These are phyloP conservation scores for Drosophila borealis DNA, from an alignment of 2,888 invertebrate genomes.

Conservation along the genomic window DNA sequence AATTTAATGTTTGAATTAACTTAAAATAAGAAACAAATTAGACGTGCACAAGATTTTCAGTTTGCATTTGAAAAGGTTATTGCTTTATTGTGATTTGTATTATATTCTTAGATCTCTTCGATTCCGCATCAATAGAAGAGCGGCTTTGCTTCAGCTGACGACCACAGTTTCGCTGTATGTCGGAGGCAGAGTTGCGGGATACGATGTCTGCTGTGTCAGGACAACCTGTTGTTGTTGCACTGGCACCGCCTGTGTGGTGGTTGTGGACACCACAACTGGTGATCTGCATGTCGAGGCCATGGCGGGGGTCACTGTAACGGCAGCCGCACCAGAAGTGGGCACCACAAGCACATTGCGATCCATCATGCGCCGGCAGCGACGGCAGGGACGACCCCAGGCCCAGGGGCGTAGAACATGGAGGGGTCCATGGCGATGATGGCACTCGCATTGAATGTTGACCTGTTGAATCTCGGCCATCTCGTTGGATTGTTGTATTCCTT, in stretches of 20 bases:
- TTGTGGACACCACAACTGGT: conserved; percentile 28
- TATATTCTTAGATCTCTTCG: background rate
- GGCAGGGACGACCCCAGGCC: conserved; percentile 67
- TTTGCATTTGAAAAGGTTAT: conserved; percentile 1
- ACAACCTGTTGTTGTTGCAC: conserved; percentile 21
- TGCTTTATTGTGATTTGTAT: conserved; percentile 1
- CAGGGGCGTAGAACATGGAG: conserved; percentile 48
- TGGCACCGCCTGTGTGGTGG: conserved; percentile 27
- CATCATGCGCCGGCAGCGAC: conserved; percentile 71
- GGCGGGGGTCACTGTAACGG: conserved; percentile 5
- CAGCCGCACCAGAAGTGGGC: conserved; percentile 41
- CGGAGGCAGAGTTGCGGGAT: conserved; percentile 43
- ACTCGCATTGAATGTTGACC: conserved; percentile 65
- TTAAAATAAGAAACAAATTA: too few species aligned
- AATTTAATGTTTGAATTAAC: background rate
- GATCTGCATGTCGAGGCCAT: background rate
- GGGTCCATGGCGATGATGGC: conserved; percentile 63
- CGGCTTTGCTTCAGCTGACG: conserved; percentile 19
- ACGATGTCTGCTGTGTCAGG: conserved; percentile 23
- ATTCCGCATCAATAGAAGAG: background rate
- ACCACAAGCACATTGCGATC: conserved; percentile 54
- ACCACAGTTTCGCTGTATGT: conserved; percentile 45
- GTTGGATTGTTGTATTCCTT: conserved; percentile 3
- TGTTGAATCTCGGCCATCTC: conserved; percentile 58
- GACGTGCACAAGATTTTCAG: background rate